These are phyloP conservation scores for Trichonephila inaurata DNA, from an alignment of 1,140 invertebrate genomes.

Conservation along the genomic window DNA sequence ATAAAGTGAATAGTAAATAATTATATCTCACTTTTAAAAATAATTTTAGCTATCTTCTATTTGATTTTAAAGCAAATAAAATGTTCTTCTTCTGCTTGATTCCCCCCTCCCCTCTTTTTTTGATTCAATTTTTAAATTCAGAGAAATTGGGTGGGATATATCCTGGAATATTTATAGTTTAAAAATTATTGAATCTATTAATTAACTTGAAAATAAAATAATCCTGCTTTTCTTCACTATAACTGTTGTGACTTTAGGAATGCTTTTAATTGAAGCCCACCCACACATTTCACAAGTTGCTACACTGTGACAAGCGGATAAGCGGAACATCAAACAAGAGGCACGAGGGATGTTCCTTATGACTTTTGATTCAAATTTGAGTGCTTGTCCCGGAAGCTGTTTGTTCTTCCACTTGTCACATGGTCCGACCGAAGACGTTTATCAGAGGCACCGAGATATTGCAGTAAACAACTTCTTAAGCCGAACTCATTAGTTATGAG, in stretches of 20 bases:
- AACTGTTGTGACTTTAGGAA: not conserved
- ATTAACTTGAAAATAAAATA: not conserved
- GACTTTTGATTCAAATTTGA: conserved; percentile 47
- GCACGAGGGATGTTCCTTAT: not conserved
- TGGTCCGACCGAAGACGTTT: conserved; percentile 30
- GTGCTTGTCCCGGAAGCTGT: conserved; percentile 45
- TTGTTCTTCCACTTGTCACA: conserved; percentile 46
- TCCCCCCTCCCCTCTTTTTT: no score
- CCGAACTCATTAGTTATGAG: conserved; percentile 55
- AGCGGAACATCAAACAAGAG: conserved; percentile 18
- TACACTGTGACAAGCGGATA: not conserved
- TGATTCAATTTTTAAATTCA: no score
- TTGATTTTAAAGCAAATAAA: no score
- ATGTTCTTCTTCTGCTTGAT: no score
- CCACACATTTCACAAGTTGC: conserved; percentile 2
- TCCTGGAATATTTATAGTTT: no score
- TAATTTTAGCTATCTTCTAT: no score
- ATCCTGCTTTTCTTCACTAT: not conserved
- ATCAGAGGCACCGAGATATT: conserved; percentile 26
- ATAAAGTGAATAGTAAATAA: no score
- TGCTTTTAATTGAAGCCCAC: conserved; percentile 8
- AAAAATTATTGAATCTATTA: no score
- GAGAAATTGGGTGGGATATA: no score
- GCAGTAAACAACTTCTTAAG: conserved; percentile 50
- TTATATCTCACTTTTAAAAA: no score